Base-by-base conservation (phyloP, 2,888 invertebrate genomes). In the Cerastis rubricosa region DNA sequence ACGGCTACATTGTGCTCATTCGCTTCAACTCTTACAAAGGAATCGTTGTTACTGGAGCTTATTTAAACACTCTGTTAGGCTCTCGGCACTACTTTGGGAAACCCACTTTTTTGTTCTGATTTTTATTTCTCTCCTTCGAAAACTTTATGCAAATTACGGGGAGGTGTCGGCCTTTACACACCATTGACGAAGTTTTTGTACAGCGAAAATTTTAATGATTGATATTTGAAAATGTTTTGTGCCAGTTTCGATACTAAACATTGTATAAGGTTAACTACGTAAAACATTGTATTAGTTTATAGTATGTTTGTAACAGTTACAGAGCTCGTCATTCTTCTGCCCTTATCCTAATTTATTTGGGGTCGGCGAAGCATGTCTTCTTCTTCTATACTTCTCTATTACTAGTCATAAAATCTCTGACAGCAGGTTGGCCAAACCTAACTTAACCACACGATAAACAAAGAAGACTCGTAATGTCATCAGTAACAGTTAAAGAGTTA, bases 171-270 rank as follows among this genome's bases (percentile, higher is more conserved):
- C 57, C 43, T 78, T 76, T 78, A 67, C 29, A 61, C 29, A 47
- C 71, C 78, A 57, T 87, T 79, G 61, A 57, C 51, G 1, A 86
- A 87, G 86, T 87, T 89, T 87, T 78, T 81, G 75, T 77, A 78
- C 40, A 54, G 71, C 17, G 12, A 86, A 91, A 90, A 89, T 91
- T 91, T 92, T 90, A 91, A 91, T 89, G 90, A 90, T 90, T 87
- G 88, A 88, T 87, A 86, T 84, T 35, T 57, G 71, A 70, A 80
- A 87, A 81, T 78, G 78, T 78, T 83, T 86, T 81, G 77, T 67
- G 45, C 68, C 9, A 64, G 75, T 78, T 78, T 40, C 61, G 63
- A 25, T 69, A 71, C 66, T 45, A n/a, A 67, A 67, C 71, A 72
- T 74, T 54, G 61, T 57, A 25, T 57, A 7, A 57, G 25, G n/a